Conservation (phyloP, 1,140 invertebrate species). For the Bradysia coprophila region DNA sequence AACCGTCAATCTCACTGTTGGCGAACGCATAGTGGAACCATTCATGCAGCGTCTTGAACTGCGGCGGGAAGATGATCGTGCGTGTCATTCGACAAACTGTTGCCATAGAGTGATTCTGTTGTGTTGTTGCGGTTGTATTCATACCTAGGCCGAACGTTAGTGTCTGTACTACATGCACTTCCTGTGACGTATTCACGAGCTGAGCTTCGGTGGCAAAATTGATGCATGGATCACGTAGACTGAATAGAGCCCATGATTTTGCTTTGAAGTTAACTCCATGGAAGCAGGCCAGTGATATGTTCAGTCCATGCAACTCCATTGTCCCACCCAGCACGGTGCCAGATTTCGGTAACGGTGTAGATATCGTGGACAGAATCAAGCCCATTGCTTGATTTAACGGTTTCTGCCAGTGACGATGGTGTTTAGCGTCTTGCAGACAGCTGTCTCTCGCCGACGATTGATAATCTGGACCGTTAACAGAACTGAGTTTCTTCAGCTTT, state of each 20-base stretch:
- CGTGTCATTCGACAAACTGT: slow-evolving; percentile 82
- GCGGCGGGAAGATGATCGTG: slow-evolving; percentile 82
- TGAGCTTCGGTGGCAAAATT: slow-evolving; percentile 91
- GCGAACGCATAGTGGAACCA: slow-evolving; percentile 96
- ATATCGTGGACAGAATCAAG: slow-evolving; percentile 52
- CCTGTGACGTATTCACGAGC: slow-evolving; percentile 33
- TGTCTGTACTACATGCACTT: slow-evolving; percentile 59
- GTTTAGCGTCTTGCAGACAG: slow-evolving; percentile 38
- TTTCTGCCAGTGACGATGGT: slow-evolving; percentile 86
- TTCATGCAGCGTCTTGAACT: slow-evolving; percentile 82
- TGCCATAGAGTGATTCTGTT: slow-evolving; percentile 70
- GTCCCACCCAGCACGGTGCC: slow-evolving; percentile 83
- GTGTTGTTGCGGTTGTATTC: slow-evolving; percentile 38
- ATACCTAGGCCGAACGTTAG: slow-evolving; percentile 78
- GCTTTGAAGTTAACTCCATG: slow-evolving; percentile 95
- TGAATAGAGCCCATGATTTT: slow-evolving; percentile 93
- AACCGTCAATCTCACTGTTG: slow-evolving; percentile 84
- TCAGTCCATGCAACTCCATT: slow-evolving; percentile 76
- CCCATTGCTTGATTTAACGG: slow-evolving; percentile 42
- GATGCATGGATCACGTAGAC: slow-evolving; percentile 83
- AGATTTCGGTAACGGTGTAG: slow-evolving; percentile 39
- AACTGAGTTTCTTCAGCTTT: background rate
- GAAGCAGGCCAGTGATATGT: slow-evolving; percentile 91
- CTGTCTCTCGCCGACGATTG: slow-evolving; percentile 4
- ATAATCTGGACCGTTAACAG: too few species aligned